Conservation (phyloP, 2,888 invertebrate genomes). For the Tipula vernalis region DNA sequence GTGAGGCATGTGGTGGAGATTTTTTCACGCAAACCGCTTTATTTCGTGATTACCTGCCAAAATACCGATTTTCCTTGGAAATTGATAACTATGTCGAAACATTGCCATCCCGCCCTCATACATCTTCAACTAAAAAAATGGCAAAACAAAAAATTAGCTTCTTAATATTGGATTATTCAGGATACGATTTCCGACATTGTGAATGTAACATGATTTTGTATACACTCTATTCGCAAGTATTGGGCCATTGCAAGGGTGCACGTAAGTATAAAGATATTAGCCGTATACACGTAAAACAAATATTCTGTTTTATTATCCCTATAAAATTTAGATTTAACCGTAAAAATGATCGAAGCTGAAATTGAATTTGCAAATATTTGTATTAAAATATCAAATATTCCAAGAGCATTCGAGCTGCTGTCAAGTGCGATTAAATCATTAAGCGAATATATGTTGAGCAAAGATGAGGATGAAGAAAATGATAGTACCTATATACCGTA, state of each 20-base stretch:
- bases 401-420: slow-evolving; percentile 43
- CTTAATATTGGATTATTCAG: slow-evolving; percentile 8
- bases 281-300: background rate
- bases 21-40: slow-evolving; percentile 30
- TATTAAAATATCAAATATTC: slow-evolving; percentile 41
- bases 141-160: background rate
- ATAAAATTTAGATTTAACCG: slow-evolving; percentile 31
- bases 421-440: slow-evolving; percentile 28
- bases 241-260: slow-evolving; percentile 45
- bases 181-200: slow-evolving; percentile 39
- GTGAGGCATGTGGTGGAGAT: slow-evolving; percentile 43
- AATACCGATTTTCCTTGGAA: slow-evolving; percentile 6
- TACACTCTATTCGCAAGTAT: slow-evolving; percentile 43
- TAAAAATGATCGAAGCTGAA: slow-evolving; percentile 41
- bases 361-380: slow-evolving; percentile 46
- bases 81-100: background rate
- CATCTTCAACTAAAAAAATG: background rate
- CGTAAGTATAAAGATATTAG: background rate
- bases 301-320: slow-evolving; percentile 10
- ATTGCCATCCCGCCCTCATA: background rate
- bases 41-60: background rate
- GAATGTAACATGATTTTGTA: slow-evolving; percentile 44
- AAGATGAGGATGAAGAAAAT: slow-evolving; percentile 18
- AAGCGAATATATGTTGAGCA: background rate
- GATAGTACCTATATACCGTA: slow-evolving; percentile 24